phyloP scores from a whole-genome alignment of 1,140 invertebrate species.

The Sitophilus oryzae region DNA sequence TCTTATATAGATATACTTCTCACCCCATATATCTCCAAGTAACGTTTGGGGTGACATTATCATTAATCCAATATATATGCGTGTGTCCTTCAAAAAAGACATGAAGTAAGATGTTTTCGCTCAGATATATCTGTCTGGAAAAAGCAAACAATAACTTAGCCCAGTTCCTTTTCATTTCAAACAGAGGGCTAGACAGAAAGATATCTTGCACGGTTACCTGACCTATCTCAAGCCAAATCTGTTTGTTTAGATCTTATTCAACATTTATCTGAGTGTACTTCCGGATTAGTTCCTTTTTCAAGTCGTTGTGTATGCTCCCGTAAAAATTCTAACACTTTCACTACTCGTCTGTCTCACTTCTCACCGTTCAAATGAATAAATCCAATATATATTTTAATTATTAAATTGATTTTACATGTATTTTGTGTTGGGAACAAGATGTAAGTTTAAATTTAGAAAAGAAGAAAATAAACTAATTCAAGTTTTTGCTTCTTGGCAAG shows the following conservation, averaged over 20 bases:
- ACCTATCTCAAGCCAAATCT: constrained; percentile 10
- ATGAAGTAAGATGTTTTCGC: too few relatives aligned
- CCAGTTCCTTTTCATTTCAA: too few relatives aligned
- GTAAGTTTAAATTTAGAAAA: not conserved
- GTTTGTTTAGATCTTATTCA: constrained; percentile 12
- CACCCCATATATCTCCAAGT: too few relatives aligned
- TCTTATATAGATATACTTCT: too few relatives aligned
- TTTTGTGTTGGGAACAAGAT: not conserved
- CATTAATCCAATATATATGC: too few relatives aligned
- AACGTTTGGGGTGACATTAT: too few relatives aligned
- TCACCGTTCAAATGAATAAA: too few relatives aligned
- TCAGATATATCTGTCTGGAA: not conserved
- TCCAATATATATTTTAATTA: not conserved
- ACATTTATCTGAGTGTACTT: not conserved
- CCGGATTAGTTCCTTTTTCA: too few relatives aligned
- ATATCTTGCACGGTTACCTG: constrained; percentile 5
- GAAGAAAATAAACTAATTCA: constrained; percentile 1
- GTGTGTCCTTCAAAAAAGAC: too few relatives aligned
- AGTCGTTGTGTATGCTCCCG: too few relatives aligned
- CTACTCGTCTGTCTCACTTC: not conserved
- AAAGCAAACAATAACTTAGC: not conserved
- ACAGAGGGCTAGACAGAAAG: too few relatives aligned
- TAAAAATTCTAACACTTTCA: not conserved
- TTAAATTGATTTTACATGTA: too few relatives aligned
- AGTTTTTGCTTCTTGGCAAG: constrained; percentile 12